These are phyloP conservation scores for Eueides isabella DNA, from an alignment of 1,140 invertebrate genomes.

Conservation along the genomic window DNA sequence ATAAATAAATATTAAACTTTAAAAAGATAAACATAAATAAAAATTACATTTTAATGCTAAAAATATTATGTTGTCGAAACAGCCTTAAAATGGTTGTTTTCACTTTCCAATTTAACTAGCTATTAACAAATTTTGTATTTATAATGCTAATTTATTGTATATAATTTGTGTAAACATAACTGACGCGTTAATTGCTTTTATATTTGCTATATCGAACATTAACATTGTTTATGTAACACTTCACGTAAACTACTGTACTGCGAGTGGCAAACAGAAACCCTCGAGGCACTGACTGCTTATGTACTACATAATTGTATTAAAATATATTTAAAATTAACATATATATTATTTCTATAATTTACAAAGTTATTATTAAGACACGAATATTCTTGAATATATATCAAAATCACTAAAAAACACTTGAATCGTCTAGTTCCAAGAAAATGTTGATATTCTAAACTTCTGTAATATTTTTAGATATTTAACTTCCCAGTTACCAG, in stretches of 20 bases:
- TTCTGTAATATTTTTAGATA: too few relatives aligned
- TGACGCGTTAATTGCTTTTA: background rate
- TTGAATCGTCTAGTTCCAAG: too few relatives aligned
- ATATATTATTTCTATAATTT: too few relatives aligned
- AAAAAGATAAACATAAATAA: background rate
- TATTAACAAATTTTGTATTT: too few relatives aligned
- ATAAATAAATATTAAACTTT: too few relatives aligned
- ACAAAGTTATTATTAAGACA: too few relatives aligned
- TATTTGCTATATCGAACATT: constrained; percentile 1
- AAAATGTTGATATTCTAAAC: too few relatives aligned
- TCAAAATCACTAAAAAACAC: too few relatives aligned
- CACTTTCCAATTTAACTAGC: too few relatives aligned
- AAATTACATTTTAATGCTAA: background rate
- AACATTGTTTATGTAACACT: constrained; percentile 4
- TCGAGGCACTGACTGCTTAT: background rate
- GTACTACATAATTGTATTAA: background rate
- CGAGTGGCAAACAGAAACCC: background rate
- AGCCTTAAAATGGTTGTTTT: background rate
- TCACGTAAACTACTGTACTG: background rate
- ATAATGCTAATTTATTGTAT: background rate
- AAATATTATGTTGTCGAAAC: background rate
- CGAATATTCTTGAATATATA: too few relatives aligned
- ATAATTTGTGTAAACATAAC: background rate
- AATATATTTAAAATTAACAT: too few relatives aligned
- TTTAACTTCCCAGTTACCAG: too few relatives aligned